A percentile compares a stretch with the other conserved stretches of the same genome.
Conservation (phyloP, 2,888 invertebrate species). For the Dorcus parallelipipedus region DNA sequence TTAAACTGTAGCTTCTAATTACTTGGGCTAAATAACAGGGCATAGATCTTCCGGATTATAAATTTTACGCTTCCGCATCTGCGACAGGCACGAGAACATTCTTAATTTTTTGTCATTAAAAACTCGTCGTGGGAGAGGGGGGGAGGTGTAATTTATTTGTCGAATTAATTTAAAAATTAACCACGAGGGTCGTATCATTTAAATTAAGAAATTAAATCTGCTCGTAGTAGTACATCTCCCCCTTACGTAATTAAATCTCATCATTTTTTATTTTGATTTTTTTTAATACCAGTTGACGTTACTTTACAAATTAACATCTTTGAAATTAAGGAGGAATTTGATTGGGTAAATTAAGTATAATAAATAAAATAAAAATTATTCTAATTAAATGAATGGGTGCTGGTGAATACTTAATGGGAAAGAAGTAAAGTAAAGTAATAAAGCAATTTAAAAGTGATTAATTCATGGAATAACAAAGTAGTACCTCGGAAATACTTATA, state of each 20-base stretch:
- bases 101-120: slow-evolving; percentile 50
- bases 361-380: no score
- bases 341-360: no score
- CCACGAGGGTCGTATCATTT: slow-evolving; percentile 25
- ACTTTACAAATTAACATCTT: no score
- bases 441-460: no score
- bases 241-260: neutral
- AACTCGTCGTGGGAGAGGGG: slow-evolving; percentile 35
- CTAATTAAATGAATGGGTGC: no score
- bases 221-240: neutral
- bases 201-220: slow-evolving; percentile 33
- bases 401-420: no score
- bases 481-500: no score
- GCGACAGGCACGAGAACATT: slow-evolving; percentile 41
- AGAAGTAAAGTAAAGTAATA: no score
- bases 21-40: slow-evolving; percentile 20
- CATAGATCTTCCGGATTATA: slow-evolving; percentile 48
- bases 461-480: no score
- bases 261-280: neutral
- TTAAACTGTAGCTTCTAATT: slow-evolving; percentile 35
- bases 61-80: slow-evolving; percentile 47
- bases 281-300: no score
- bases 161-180: slow-evolving; percentile 48
- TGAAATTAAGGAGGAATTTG: no score
- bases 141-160: slow-evolving; percentile 41